phyloP scores from a whole-genome alignment of 2,113 vertebrate genomes.

The Synchiropus splendidus region DNA sequence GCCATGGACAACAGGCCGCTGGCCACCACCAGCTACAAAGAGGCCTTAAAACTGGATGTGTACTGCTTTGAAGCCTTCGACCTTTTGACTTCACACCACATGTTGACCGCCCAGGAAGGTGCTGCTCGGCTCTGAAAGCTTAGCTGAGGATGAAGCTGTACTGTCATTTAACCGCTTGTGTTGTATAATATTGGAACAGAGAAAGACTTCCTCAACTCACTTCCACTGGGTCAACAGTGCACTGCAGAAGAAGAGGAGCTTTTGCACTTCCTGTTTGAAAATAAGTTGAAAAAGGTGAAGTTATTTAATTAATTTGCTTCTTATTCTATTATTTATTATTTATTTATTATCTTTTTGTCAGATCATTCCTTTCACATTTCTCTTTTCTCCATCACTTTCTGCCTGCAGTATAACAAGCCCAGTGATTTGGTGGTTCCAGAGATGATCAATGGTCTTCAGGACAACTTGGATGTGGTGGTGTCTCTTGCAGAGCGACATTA shows the following conservation, averaged over 20 bases:
- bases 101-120: conserved; percentile 97
- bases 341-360: too few species aligned
- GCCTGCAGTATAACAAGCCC: conserved; percentile 91
- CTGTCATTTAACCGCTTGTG: not conserved
- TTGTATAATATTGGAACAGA: conserved; percentile 59
- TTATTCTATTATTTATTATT: not conserved
- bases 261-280: conserved; percentile 92
- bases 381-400: conserved; percentile 2
- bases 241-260: conserved; percentile 88
- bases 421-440: conserved; percentile 88
- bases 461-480: conserved; percentile 95
- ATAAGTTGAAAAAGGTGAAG: conserved; percentile 91
- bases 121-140: not conserved
- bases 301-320: not conserved
- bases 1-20: conserved; percentile 92
- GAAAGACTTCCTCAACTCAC: conserved; percentile 92
- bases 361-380: too few species aligned
- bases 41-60: conserved; percentile 97
- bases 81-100: conserved; percentile 96
- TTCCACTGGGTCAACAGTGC: conserved; percentile 88
- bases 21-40: conserved; percentile 96
- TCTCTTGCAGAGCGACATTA: conserved; percentile 97
- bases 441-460: conserved; percentile 82
- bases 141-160: not conserved
- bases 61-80: conserved; percentile 99